Conservation (phyloP, 2,113 vertebrate genomes). For the Sciurus niger region DNA sequence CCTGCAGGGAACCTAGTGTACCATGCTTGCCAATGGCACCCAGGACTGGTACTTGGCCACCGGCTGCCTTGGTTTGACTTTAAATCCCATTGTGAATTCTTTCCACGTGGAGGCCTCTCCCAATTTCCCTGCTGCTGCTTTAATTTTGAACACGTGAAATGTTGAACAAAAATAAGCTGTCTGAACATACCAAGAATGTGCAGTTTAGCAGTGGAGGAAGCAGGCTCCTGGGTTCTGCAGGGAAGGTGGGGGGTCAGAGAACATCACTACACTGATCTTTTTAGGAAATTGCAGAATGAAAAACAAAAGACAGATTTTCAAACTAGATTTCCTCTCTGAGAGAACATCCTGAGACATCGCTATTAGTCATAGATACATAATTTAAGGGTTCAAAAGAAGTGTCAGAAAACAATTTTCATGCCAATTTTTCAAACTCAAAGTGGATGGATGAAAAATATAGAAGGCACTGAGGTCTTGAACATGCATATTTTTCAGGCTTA, state of each 20-base stretch:
- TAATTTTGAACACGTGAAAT: slow-evolving; percentile 32
- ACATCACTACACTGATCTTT: slow-evolving; percentile 62
- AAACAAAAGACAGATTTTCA: slow-evolving; percentile 84
- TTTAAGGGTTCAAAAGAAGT: slow-evolving; percentile 86
- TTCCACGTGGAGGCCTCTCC: neutral
- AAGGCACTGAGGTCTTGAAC: slow-evolving; percentile 57
- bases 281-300: slow-evolving; percentile 78
- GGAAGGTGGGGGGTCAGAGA: neutral
- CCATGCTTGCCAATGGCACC: no score
- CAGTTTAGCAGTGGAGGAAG: neutral
- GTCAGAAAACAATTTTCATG: slow-evolving; percentile 86
- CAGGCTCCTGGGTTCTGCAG: neutral
- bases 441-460: slow-evolving; percentile 79
- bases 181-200: neutral
- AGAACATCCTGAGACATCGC: slow-evolving; percentile 82
- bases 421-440: slow-evolving; percentile 85
- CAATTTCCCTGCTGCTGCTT: slow-evolving; percentile 20
- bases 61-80: slow-evolving; percentile 9
- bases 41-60: neutral
- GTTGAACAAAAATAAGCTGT: slow-evolving; percentile 38
- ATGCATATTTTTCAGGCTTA: slow-evolving; percentile 75
- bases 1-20: neutral
- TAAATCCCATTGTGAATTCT: neutral
- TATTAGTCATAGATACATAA: slow-evolving; percentile 86
- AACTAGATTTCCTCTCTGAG: slow-evolving; percentile 80